Percentiles rank a stretch among this genome's conserved stretches.
Evolutionary conservation across 2,888 invertebrate genomes (phyloP).

Genomic region (Euplexia lucipara): DNA sequence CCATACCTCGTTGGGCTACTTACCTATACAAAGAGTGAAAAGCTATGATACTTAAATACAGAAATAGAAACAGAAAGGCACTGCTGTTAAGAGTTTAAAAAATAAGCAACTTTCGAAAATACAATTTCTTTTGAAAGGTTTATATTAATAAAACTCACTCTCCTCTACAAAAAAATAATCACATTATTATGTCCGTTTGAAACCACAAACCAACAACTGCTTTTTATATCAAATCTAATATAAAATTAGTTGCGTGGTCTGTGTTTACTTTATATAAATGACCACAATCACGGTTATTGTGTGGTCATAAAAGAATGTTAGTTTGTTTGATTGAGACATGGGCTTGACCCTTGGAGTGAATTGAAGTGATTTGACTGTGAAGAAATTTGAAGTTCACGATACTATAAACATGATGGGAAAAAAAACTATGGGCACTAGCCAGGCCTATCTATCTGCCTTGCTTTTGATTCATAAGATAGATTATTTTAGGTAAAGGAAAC

Average conservation of each 20-base stretch:
- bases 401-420: neutral
- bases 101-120: neutral
- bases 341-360: slow-evolving; percentile 32
- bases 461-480: no score
- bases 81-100: no score
- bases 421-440: no score
- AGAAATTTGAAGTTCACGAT: slow-evolving; percentile 11
- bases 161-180: neutral
- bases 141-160: no score
- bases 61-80: no score
- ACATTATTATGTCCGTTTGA: neutral
- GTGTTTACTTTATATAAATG: slow-evolving; percentile 36
- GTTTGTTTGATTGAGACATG: slow-evolving; percentile 44
- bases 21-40: no score
- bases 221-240: slow-evolving; percentile 37
- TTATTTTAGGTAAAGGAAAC: no score
- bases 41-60: no score
- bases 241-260: slow-evolving; percentile 37
- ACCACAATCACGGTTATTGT: slow-evolving; percentile 42
- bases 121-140: no score
- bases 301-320: slow-evolving; percentile 32
- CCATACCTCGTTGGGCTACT: no score
- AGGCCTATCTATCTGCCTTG: no score
- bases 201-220: slow-evolving; percentile 33
- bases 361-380: slow-evolving; percentile 30